phyloP scores from a whole-genome alignment of 2,797 vertebrate genomes.

The Semotilus atromaculatus region DNA sequence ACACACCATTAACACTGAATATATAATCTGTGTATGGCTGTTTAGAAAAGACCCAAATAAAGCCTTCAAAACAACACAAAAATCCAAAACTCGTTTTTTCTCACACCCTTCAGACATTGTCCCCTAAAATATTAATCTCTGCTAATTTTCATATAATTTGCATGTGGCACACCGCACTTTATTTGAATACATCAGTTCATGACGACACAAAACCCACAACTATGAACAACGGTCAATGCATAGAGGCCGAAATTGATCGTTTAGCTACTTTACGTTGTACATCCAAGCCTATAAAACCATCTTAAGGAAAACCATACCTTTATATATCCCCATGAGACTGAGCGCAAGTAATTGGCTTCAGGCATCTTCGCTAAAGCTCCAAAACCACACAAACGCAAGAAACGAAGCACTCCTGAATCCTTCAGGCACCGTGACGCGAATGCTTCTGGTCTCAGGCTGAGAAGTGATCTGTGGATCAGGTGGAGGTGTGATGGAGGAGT shows the following conservation, averaged over 20 bases:
- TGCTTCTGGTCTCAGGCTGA: conserved; percentile 18
- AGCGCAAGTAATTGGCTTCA: conserved; percentile 56
- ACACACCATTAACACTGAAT: not conserved
- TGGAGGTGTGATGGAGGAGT: conserved; percentile 21
- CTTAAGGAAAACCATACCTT: conserved; percentile 49
- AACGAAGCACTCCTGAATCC: conserved; percentile 23
- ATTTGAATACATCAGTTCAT: not conserved
- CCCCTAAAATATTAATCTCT: not conserved
- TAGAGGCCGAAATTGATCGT: not conserved
- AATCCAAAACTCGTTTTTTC: not conserved
- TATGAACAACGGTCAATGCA: not conserved
- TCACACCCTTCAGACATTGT: not conserved
- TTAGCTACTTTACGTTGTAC: not conserved
- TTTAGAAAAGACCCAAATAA: conserved; percentile 18
- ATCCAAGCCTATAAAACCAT: not conserved
- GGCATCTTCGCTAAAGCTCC: conserved; percentile 52
- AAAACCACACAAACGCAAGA: not conserved
- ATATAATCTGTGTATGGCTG: not conserved
- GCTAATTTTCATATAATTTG: conserved; percentile 14
- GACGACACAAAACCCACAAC: not conserved
- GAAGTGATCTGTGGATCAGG: conserved; percentile 3
- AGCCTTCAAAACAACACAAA: not conserved
- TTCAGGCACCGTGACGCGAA: not conserved
- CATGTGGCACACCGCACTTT: conserved; percentile 3
- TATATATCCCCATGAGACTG: conserved; percentile 59